A percentile compares a stretch with the other conserved stretches of the same genome.
Conservation (phyloP, 2,113 vertebrate genomes). For the Salvelinus sp. region DNA sequence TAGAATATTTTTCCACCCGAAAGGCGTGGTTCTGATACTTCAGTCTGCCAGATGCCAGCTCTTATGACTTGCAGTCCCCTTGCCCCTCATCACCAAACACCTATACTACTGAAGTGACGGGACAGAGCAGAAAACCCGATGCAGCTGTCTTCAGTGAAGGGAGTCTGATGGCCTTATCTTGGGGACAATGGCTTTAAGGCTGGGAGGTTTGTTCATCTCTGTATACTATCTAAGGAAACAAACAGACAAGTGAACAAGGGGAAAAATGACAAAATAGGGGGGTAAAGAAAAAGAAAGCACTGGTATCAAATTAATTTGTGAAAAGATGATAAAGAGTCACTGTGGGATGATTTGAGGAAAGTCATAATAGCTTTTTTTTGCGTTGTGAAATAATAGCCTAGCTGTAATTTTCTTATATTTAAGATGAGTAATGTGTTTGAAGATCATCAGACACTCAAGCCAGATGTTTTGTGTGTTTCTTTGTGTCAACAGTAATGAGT, state of each 20-base stretch:
- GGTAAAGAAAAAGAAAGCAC: background rate
- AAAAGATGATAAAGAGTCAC: background rate
- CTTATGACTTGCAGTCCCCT: slow-evolving; percentile 5
- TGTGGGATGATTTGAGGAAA: too few relatives aligned
- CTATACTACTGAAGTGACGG: slow-evolving; percentile 10
- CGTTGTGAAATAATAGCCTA: too few relatives aligned
- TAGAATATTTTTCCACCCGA: slow-evolving; percentile 10
- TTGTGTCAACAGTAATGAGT: too few relatives aligned
- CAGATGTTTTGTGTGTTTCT: too few relatives aligned
- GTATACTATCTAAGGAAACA: slow-evolving; percentile 13
- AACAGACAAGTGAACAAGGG: slow-evolving; percentile 13
- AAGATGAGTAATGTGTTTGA: too few relatives aligned
- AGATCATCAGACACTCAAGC: too few relatives aligned
- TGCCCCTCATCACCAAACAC: slow-evolving; percentile 1
- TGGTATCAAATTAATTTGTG: background rate
- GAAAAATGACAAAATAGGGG: background rate
- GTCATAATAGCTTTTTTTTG: too few relatives aligned
- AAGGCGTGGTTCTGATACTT: slow-evolving; percentile 29
- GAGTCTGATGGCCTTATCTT: slow-evolving; percentile 37
- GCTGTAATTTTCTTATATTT: too few relatives aligned
- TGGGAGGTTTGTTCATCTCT: slow-evolving; percentile 18
- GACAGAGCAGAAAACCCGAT: background rate
- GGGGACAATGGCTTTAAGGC: slow-evolving; percentile 17
- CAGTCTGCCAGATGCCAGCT: slow-evolving; percentile 24
- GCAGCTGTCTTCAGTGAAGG: slow-evolving; percentile 13